Base-by-base conservation (phyloP, 2,888 invertebrate genomes). In the Toxonevra muliebris region DNA sequence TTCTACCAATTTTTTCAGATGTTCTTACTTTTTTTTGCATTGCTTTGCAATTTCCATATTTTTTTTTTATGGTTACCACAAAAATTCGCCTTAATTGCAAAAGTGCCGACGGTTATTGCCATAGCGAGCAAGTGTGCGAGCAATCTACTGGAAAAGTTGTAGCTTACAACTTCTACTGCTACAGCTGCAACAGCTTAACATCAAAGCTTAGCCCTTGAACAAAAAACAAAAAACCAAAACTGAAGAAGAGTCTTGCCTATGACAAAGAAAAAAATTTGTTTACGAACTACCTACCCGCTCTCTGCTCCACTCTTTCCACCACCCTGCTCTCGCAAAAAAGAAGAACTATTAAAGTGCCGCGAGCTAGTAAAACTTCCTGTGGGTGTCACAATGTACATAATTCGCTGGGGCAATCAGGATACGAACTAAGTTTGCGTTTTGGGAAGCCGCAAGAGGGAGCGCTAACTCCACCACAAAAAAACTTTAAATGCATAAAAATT, bases 1-100 rank as follows among this genome's bases (percentile, higher is more conserved):
- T 54, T 43, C 55, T 20, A n/a, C 30, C 2, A 10, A 45, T 61
- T 59, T 55, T 60, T 20, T 59, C 53, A 43, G 42, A 55, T 61
- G 64, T 9, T 61, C 30, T 42, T 64, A 64, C 55, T 45, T n/a
- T 65, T 54, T 64, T 50, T 61, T 61, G 61, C 10, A 45, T 58
- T 53, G 64, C 57, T 52, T 48, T 42, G 50, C 52, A 62, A 53
- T 54, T 69, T 71, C 54, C 57, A 3, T 61, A 9, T 68, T 62
- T 69, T 55, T 68, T 62, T 69, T 55, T 68, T 48, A 41, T 10
- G 30, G 40, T 52, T 1, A 65, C 71, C 71, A 62, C 66, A 71
- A 71, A 73, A 70, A 54, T 68, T 72, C 61, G 73, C 73, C 71
- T 71, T 74, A 76, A 76, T 74, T 76, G 74, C 74, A 71, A 76